Percentiles rank a stretch among this genome's conserved stretches.
Conservation (phyloP, 2,797 vertebrate genomes). For the Ambastaia sidthimunki region DNA sequence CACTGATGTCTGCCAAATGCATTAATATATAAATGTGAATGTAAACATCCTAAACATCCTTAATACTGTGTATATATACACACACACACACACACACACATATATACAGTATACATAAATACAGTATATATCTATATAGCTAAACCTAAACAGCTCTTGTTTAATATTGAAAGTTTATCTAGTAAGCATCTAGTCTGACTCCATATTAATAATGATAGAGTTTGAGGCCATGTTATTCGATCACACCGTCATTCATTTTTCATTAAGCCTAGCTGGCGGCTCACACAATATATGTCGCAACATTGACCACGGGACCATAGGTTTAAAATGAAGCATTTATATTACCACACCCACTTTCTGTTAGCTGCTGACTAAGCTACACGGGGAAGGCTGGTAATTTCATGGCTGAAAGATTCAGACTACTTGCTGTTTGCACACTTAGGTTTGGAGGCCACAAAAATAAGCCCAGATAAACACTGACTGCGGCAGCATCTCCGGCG, state of each 20-base stretch:
- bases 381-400: constrained; percentile 69
- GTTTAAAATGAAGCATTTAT: constrained; percentile 46
- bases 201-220: constrained; percentile 41
- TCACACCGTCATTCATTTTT: constrained; percentile 29
- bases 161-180: neutral
- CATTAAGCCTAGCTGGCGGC: constrained; percentile 26
- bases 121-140: no score
- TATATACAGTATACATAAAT: no score
- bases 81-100: no score
- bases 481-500: constrained; percentile 20
- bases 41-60: no score
- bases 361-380: constrained; percentile 52
- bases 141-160: neutral
- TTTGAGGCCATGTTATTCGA: constrained; percentile 28
- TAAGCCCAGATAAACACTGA: constrained; percentile 39
- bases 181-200: constrained; percentile 5
- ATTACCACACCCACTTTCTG: constrained; percentile 37
- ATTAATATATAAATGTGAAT: no score
- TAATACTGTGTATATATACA: no score
- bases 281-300: constrained; percentile 42
- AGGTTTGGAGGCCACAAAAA: constrained; percentile 50
- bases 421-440: constrained; percentile 58
- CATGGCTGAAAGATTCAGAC: constrained; percentile 64
- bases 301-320: constrained; percentile 25
- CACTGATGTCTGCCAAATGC: no score